A percentile compares a stretch with the other conserved stretches of the same genome.
phyloP scores from a whole-genome alignment of 1,140 invertebrate species.

The Nephotettix cincticeps region DNA sequence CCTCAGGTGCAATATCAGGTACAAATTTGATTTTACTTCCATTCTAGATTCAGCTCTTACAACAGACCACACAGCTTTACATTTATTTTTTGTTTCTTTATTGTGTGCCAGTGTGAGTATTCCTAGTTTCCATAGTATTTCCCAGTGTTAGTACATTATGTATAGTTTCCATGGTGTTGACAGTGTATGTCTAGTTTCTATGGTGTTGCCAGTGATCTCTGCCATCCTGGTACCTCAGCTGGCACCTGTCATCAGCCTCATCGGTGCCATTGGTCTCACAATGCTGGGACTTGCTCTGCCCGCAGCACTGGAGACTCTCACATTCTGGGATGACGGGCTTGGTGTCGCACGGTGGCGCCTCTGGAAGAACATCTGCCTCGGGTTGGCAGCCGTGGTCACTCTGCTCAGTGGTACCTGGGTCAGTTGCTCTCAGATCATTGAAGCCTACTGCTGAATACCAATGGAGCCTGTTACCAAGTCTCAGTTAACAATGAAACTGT shows the following conservation, averaged over 20 bases:
- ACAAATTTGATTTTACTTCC: too few relatives aligned
- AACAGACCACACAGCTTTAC: too few relatives aligned
- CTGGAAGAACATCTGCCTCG: conserved; percentile 25
- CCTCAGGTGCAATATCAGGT: too few relatives aligned
- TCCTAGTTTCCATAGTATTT: too few relatives aligned
- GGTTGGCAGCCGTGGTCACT: conserved; percentile 12
- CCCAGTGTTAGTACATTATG: too few relatives aligned
- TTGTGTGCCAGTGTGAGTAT: too few relatives aligned
- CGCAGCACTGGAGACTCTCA: conserved; percentile 70
- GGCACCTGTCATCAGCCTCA: conserved; percentile 87
- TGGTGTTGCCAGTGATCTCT: conserved; percentile 55
- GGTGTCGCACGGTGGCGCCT: conserved; percentile 19
- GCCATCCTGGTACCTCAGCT: conserved; percentile 83
- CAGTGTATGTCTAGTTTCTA: too few relatives aligned
- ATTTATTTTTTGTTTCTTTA: too few relatives aligned
- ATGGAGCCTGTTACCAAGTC: too few relatives aligned
- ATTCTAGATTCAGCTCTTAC: too few relatives aligned
- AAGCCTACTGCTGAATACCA: conserved; percentile 24
- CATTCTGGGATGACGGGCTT: conserved; percentile 22
- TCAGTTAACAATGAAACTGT: too few relatives aligned
- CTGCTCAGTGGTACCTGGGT: conserved; percentile 17
- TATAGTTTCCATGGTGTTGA: too few relatives aligned
- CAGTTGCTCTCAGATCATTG: conserved; percentile 6
- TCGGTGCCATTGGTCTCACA: conserved; percentile 85
- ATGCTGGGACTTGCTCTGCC: conserved; percentile 91